A percentile compares a stretch with the other conserved stretches of the same genome.
Conservation (phyloP, 2,797 vertebrate species). For the Rhinatrema bivittatum region DNA sequence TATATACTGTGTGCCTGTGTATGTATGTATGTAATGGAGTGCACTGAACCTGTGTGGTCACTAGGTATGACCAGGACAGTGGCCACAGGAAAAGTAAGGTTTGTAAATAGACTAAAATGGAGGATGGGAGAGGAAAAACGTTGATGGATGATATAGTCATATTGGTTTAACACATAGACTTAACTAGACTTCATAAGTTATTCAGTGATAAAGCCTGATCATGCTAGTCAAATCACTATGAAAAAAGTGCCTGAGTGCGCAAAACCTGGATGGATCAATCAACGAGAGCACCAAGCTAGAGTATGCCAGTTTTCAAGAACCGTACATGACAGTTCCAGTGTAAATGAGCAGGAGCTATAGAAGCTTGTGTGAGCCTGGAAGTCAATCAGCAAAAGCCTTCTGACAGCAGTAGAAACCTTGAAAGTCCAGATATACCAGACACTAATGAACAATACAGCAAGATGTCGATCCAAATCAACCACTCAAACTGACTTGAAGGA, state of each 20-base stretch:
- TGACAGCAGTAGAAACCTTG: background rate
- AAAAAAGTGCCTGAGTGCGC: background rate
- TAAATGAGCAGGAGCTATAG: background rate
- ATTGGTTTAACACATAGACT: too few species aligned
- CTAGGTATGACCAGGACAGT: too few species aligned
- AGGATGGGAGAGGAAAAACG: too few species aligned
- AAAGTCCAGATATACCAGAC: background rate
- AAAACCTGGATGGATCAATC: background rate
- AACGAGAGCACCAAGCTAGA: background rate
- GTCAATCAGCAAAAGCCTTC: background rate
- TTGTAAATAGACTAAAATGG: too few species aligned
- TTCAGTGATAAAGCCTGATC: background rate
- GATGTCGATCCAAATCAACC: background rate
- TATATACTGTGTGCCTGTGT: too few species aligned
- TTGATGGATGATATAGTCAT: too few species aligned
- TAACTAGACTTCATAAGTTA: too few species aligned
- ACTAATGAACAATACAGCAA: background rate
- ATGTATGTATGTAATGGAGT: too few species aligned
- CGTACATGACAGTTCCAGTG: background rate
- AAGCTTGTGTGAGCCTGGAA: background rate
- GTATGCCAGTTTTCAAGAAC: background rate
- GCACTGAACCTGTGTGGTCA: too few species aligned
- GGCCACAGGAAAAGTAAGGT: too few species aligned
- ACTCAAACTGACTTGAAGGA: background rate
- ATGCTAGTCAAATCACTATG: background rate